These are phyloP conservation scores for Karalla daura DNA, from an alignment of 2,797 vertebrate species.

Conservation along the genomic window DNA sequence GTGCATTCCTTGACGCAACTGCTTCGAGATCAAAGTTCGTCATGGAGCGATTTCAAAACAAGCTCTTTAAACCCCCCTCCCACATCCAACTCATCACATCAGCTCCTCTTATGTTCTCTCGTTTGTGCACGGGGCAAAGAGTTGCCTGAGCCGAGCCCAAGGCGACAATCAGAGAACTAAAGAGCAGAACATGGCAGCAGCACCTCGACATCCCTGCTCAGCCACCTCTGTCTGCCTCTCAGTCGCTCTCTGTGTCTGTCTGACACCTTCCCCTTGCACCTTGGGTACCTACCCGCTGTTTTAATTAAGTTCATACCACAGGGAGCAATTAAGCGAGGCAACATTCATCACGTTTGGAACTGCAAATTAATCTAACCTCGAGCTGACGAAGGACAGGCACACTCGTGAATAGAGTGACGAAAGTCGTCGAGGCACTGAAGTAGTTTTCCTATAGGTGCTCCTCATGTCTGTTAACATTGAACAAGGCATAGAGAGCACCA, in stretches of 20 bases:
- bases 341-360: constrained; percentile 69
- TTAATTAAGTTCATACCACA: constrained; percentile 76
- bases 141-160: constrained; percentile 14
- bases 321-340: constrained; percentile 79
- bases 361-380: constrained; percentile 69
- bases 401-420: background rate
- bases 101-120: constrained; percentile 5
- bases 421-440: constrained; percentile 6
- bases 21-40: background rate
- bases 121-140: constrained; percentile 1
- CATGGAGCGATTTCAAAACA: background rate
- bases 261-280: constrained; percentile 70
- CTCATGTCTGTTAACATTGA: background rate
- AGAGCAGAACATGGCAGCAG: constrained; percentile 53
- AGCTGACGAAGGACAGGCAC: constrained; percentile 39
- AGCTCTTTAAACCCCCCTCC: no score
- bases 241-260: constrained; percentile 64
- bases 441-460: background rate
- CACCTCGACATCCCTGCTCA: constrained; percentile 52
- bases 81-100: no score
- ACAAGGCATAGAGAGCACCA: background rate
- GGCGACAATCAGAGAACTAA: constrained; percentile 37
- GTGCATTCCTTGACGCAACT: background rate
- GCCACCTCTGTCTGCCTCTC: constrained; percentile 53
- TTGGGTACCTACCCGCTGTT: constrained; percentile 73